Percentiles rank a stretch among this genome's conserved stretches.
Conservation (phyloP, 64 coral and sea anemone genomes). For the Acropora yongei region DNA sequence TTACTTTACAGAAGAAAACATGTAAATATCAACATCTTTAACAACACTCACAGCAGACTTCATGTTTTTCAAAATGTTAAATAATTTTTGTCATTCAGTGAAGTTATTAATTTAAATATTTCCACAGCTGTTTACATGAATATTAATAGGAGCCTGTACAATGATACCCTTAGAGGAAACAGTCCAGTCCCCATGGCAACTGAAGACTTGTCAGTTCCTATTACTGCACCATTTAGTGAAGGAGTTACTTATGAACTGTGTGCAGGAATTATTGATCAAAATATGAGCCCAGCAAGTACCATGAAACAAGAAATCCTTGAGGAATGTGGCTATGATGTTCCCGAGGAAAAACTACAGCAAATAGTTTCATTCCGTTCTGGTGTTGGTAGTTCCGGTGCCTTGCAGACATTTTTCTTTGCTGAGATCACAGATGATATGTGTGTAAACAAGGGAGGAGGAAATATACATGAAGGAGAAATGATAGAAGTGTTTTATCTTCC, state of each 20-base stretch:
- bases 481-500: constrained; percentile 95
- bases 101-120: not conserved
- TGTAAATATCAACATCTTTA: no score
- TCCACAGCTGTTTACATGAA: constrained; percentile 85
- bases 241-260: constrained; percentile 97
- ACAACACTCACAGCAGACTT: no score
- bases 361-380: constrained; percentile 76
- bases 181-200: constrained; percentile 36
- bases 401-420: constrained; percentile 84
- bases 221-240: constrained; percentile 48
- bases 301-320: constrained; percentile 92
- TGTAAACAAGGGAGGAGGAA: constrained; percentile 74
- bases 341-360: constrained; percentile 74
- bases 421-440: constrained; percentile 91
- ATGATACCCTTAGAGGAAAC: not conserved
- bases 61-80: no score
- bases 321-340: constrained; percentile 97
- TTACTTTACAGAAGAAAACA: no score
- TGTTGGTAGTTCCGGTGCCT: constrained; percentile 70
- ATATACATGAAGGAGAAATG: constrained; percentile 88
- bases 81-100: no score
- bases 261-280: constrained; percentile 95
- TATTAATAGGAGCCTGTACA: constrained; percentile 71
- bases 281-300: constrained; percentile 68
- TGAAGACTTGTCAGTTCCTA: constrained; percentile 69